These are phyloP conservation scores for Heliconius sara DNA, from an alignment of 2,888 invertebrate genomes.

Conservation along the genomic window DNA sequence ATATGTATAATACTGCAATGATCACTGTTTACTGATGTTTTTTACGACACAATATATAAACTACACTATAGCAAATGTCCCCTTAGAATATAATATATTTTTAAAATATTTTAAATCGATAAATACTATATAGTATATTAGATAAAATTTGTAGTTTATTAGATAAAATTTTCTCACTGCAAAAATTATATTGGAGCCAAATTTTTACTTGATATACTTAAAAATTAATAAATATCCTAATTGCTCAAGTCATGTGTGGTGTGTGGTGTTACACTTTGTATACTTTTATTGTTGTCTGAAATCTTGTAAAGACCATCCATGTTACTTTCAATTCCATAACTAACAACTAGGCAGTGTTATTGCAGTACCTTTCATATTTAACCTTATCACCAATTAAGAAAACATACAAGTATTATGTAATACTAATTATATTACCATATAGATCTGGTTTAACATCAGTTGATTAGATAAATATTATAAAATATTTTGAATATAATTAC, in stretches of 20 bases:
- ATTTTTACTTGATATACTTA: background rate
- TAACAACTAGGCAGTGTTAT: background rate
- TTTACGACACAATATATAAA: background rate
- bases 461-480: background rate
- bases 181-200: background rate
- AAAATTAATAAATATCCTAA: background rate
- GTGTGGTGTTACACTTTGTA: background rate
- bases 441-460: background rate
- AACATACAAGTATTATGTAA: background rate
- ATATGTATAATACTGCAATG: slow-evolving; percentile 39
- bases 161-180: background rate
- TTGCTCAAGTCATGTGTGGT: slow-evolving; percentile 3
- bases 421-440: background rate
- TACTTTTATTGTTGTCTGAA: background rate
- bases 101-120: background rate
- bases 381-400: background rate
- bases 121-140: background rate
- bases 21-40: slow-evolving; percentile 40
- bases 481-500: slow-evolving; percentile 18
- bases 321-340: background rate
- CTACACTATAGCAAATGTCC: background rate
- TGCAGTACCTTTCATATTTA: background rate
- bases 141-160: background rate
- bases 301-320: background rate
- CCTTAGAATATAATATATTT: background rate